Evolutionary conservation across 2,113 vertebrate genomes (phyloP).

Genomic region (Sitta europaea): DNA sequence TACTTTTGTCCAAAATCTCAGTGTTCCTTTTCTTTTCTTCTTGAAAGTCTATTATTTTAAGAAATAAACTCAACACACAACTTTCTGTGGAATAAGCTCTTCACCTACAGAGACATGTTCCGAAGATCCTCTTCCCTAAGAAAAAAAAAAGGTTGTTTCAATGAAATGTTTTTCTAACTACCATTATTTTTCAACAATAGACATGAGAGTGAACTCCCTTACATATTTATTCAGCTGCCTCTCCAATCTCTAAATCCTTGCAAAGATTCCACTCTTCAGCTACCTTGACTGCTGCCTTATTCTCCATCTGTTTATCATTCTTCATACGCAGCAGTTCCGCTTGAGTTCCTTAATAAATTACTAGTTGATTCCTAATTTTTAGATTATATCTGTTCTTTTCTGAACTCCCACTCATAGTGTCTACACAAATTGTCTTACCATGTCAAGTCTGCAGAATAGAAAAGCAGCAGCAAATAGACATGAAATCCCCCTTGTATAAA

Average conservation of each 20-base stretch:
- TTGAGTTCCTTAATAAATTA: constrained; percentile 59
- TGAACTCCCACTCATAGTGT: constrained; percentile 30
- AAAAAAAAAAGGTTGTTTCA: background rate
- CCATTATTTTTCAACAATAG: background rate
- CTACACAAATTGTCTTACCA: constrained; percentile 23
- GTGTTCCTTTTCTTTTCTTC: background rate
- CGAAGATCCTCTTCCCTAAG: background rate
- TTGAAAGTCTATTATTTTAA: background rate
- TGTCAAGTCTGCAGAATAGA: constrained; percentile 26
- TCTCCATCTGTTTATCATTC: constrained; percentile 54
- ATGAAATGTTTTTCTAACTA: background rate
- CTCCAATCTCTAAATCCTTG: constrained; percentile 18
- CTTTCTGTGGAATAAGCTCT: background rate
- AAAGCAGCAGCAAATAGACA: constrained; percentile 42
- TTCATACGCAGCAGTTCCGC: background rate
- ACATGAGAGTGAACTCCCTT: background rate
- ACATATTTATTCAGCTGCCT: background rate
- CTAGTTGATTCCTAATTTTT: constrained; percentile 55
- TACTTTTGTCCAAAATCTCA: background rate
- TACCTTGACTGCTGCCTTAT: constrained; percentile 22
- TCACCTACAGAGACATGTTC: background rate
- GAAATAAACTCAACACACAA: background rate
- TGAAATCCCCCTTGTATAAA: constrained; percentile 17
- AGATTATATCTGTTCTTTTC: constrained; percentile 54
- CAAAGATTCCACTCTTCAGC: constrained; percentile 2